Evolutionary conservation across 2,888 invertebrate species (phyloP), one percentile per base, ranked within the genome.

Genomic region (Hemistola chrysoprasaria): DNA sequence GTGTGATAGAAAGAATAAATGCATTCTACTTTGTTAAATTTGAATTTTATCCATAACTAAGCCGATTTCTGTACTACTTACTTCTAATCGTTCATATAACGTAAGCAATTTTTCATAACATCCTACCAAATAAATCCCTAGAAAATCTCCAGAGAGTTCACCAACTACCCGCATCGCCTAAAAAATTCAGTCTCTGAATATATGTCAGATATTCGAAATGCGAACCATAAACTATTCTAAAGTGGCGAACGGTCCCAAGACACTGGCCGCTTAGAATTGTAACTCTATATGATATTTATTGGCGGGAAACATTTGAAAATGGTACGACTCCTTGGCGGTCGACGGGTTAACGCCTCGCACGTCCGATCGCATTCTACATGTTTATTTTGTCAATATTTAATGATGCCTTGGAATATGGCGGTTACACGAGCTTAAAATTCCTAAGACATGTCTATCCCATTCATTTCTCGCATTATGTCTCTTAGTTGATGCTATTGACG

Each of bases 361-460:
- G 83, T 81, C 78, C 76, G 65, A 63, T 63, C 71, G 66, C 69
- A 78, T 85, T 86, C 74, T 80, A 82, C 83, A 87, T 86, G 84
- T 88, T 87, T 86, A 87, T 85, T 81, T 81, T 82, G 82, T 88
- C 76, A 86, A 88, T 88, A 87, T 86, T 87, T 88, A 86, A 88
- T 87, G 81, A 79, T 72, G 33, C 28, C 25, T 20, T 22, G 65
- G 64, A 60, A 61, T 50, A 59, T 55, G 58, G 7, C 7, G 25
- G 30, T 50, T 42, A 52, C 47, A 61, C 7, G 56, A 9, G 28
- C 25, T 36, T 10, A 25, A 16, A 16, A n/a, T 36, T 50, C 49
- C 45, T 11, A 41, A 37, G 50, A 50, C 35, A 40, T 8, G 9
- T 49, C 40, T 34, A 8, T 1, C 9, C n/a, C 1, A 21, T 6